Evolutionary conservation across 2,797 vertebrate species (phyloP).

Genomic region (Enteromius viviparus): DNA sequence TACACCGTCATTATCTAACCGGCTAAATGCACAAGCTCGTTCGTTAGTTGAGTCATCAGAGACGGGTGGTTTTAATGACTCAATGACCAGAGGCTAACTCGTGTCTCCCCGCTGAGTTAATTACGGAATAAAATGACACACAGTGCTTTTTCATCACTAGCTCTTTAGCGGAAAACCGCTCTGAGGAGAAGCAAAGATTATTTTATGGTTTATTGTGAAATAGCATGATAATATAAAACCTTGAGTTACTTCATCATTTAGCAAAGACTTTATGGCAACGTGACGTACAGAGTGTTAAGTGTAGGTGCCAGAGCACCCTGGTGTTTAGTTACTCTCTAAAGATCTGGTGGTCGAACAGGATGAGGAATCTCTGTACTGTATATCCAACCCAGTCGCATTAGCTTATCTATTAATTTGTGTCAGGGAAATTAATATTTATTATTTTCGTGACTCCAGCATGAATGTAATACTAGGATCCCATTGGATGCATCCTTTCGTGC

Average conservation of each 20-base stretch:
- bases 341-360: not conserved
- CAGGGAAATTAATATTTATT: no score
- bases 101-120: constrained; percentile 50
- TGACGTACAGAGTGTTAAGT: constrained; percentile 16
- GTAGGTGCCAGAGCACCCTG: constrained; percentile 30
- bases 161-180: constrained; percentile 33
- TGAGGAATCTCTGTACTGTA: not conserved
- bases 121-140: constrained; percentile 56
- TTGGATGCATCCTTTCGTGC: no score
- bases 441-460: no score
- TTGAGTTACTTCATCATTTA: constrained; percentile 25
- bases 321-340: constrained; percentile 22
- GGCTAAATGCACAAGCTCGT: constrained; percentile 33
- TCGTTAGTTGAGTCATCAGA: constrained; percentile 31
- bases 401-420: no score
- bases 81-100: constrained; percentile 49
- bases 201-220: constrained; percentile 21
- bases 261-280: not conserved
- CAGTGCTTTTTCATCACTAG: constrained; percentile 40
- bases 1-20: constrained; percentile 27
- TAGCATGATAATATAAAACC: constrained; percentile 21
- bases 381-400: not conserved
- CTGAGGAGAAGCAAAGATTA: constrained; percentile 21
- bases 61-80: constrained; percentile 67
- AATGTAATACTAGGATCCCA: no score